Evolutionary conservation across 2,113 vertebrate genomes (phyloP), one percentile per base, ranked within the genome.

Genomic region (Ahaetulla prasina): DNA sequence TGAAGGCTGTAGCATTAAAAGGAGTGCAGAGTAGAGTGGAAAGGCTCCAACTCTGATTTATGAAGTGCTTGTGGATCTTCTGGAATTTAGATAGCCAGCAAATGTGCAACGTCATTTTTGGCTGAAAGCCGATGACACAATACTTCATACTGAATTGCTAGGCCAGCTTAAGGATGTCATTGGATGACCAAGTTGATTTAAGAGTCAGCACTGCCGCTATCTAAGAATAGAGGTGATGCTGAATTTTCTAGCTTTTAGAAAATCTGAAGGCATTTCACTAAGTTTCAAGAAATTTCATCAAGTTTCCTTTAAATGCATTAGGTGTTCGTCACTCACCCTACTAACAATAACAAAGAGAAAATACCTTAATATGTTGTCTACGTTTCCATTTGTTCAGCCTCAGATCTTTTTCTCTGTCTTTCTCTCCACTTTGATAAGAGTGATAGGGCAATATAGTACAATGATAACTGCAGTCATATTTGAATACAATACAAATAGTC

Each of bases 111-210:
- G 94, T 23, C 52, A 45, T 27, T 80, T 54, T 22, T 84, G 88
- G 88, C 92, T 92, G 52, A 3, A n/a, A 87, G 43, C 0, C 0
- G 89, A 60, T 89, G 6, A 87, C 96, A 63, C 3, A 94, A 86
- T 54, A 93, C 89, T 95, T 95, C 94, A 68, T 52, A 90, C 86
- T 94, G 88, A 92, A 91, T 90, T 95, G 89, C 52, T 55, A 0
- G 11, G 53, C 53, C 60, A 88, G 53, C 30, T 55, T 8, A 96
- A 94, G 54, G 0, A 88, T 94, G 49, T 43, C 93, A 91, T n/a
- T 47, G 86, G 43, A 27, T 4, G 89, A 54, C 25, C 9, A 74
- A 89, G 90, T 87, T 86, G 22, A 22, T 14, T 1, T 43, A 90
- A 45, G 47, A 92, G 74, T 63, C 88, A 84, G 90, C 87, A 14